Evolutionary conservation across 2,113 vertebrate species (phyloP), one percentile per base, ranked within the genome.

Genomic region (Lycocorax pyrrhopterus): DNA sequence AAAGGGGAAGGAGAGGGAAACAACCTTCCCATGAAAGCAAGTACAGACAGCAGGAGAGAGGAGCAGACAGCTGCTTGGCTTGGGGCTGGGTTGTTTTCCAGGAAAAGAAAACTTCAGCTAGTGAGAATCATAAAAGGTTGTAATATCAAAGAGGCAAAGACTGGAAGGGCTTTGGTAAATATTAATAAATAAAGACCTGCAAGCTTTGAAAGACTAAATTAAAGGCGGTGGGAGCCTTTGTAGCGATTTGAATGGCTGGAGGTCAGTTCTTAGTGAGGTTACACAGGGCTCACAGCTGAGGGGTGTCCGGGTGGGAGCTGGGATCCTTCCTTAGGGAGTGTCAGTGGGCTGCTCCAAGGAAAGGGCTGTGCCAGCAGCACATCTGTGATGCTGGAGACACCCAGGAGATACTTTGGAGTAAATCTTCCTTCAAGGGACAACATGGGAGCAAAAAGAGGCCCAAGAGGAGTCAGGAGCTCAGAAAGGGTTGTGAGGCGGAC

Each of bases 141-240:
- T 69, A 92, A 87, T 94, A 94, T 84, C 91, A 78, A 46, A 91
- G 92, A 85, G 72, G 32, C 47, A 52, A 39, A 59, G 69, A 44
- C 72, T 93, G 62, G 53, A 60, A 92, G 62, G 62, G 60, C 73
- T 91, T 69, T 78, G 77, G 74, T 84, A 84, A 89, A 72, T 81
- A 77, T 69, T 81, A 84, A 75, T 64, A 78, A 79, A 82, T n/a
- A 72, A n/a, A 74, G 67, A 62, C 6, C 6, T n/a, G 59, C 33
- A 13, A 47, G 69, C 84, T 95, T 91, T 94, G 39, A 93, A 77
- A 78, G 44, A 20, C 35, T 39, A 43, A 84, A 75, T 71, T 13
- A 84, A 74, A 91, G 80, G 84, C 66, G 20, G 66, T 14, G 25
- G 46, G 78, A 84, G 71, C 32, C 37, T 84, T 68, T 71, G 35